A percentile compares a stretch with the other conserved stretches of the same genome.
These are phyloP conservation scores for Streptopelia turtur DNA, from an alignment of 2,797 vertebrate species.

Conservation along the genomic window DNA sequence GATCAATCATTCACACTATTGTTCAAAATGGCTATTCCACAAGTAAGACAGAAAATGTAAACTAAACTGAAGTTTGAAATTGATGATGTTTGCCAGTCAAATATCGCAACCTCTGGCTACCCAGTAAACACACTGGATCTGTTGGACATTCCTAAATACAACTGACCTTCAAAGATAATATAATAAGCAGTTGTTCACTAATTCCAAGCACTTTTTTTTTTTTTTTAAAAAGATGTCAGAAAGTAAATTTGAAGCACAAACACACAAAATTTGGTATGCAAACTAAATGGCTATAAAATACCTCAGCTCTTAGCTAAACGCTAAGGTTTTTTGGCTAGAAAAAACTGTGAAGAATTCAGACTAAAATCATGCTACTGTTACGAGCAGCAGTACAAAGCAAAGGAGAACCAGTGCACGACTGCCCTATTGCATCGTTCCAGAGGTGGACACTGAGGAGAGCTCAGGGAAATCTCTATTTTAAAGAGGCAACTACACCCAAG, in stretches of 20 bases:
- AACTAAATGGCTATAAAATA: neutral
- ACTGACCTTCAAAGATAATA: neutral
- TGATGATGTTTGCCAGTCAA: neutral
- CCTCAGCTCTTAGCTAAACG: neutral
- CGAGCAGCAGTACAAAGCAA: neutral
- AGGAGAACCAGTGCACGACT: neutral
- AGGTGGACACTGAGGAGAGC: neutral
- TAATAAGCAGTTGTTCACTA: neutral
- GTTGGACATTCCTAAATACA: neutral
- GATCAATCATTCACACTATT: neutral
- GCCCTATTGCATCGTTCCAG: accelerated
- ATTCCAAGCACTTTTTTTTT: accelerated
- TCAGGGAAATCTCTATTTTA: neutral
- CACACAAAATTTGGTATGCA: neutral
- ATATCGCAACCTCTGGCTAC: neutral
- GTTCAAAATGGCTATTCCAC: neutral
- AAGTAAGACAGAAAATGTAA: neutral
- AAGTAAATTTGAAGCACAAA: neutral
- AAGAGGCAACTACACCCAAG: neutral
- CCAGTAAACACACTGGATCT: neutral
- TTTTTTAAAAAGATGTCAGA: neutral
- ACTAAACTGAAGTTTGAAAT: neutral
- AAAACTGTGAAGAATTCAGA: neutral
- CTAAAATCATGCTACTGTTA: neutral
- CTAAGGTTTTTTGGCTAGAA: neutral